phyloP scores from a whole-genome alignment of 2,797 vertebrate species.

The Sebastes nivosus region DNA sequence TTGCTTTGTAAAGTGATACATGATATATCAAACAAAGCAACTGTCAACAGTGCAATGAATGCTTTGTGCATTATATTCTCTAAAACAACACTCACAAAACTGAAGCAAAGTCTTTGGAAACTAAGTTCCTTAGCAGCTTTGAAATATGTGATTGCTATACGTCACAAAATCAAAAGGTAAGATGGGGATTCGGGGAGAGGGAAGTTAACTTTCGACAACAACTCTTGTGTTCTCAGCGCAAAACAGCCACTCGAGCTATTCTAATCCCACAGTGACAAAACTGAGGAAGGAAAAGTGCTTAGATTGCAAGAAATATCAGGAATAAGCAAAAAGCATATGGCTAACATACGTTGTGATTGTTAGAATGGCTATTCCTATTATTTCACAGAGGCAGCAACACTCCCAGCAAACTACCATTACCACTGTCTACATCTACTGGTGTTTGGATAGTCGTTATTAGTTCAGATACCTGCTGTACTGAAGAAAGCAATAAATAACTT shows the following conservation, averaged over 20 bases:
- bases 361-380: constrained; percentile 52
- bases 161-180: constrained; percentile 39
- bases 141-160: constrained; percentile 58
- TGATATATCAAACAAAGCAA: constrained; percentile 46
- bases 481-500: constrained; percentile 23
- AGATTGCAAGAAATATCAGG: constrained; percentile 53
- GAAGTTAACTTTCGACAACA: constrained; percentile 9
- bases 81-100: constrained; percentile 47
- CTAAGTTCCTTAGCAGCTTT: constrained; percentile 68
- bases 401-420: constrained; percentile 38
- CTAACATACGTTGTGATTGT: constrained; percentile 44
- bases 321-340: constrained; percentile 57
- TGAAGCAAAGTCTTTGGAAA: constrained; percentile 67
- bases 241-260: constrained; percentile 34
- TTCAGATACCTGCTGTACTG: constrained; percentile 32
- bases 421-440: constrained; percentile 42
- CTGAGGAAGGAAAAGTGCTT: constrained; percentile 64
- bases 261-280: constrained; percentile 54
- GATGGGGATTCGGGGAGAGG: constrained; percentile 4
- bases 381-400: constrained; percentile 51
- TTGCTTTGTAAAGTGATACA: constrained; percentile 47
- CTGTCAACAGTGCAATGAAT: constrained; percentile 44
- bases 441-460: constrained; percentile 27
- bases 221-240: constrained; percentile 18
- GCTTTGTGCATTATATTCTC: constrained; percentile 57